A percentile compares a stretch with the other conserved stretches of the same genome.
Conservation (phyloP, 2,888 invertebrate genomes). For the Megaustenia siamemsis region DNA sequence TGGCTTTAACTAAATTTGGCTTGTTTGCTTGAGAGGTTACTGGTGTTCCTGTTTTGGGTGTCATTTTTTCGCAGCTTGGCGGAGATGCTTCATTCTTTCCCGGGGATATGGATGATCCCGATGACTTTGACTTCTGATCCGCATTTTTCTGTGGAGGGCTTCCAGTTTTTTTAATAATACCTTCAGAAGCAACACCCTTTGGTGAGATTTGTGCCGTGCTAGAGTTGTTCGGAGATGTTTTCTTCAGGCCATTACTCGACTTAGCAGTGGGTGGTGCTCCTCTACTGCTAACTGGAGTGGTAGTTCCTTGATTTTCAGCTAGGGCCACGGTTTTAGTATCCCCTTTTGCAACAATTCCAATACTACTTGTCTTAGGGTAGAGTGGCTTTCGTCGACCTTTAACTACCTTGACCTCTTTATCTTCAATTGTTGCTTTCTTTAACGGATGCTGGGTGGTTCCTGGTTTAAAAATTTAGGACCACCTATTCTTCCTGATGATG, state of each 20-base stretch:
- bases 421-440: neutral
- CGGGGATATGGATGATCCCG: neutral
- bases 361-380: constrained; percentile 54
- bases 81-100: neutral
- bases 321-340: neutral
- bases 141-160: neutral
- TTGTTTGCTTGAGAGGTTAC: neutral
- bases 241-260: neutral
- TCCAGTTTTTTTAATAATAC: neutral
- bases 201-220: constrained; percentile 25
- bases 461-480: constrained; percentile 34
- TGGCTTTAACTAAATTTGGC: neutral
- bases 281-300: neutral
- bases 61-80: neutral
- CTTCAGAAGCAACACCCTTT: neutral
- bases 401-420: constrained; percentile 60
- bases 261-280: neutral
- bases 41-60: neutral
- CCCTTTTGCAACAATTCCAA: neutral
- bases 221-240: constrained; percentile 1
- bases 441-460: neutral
- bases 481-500: constrained; percentile 51
- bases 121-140: constrained; percentile 9
- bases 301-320: neutral
- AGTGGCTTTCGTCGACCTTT: constrained; percentile 70